A percentile compares a stretch with the other conserved stretches of the same genome.
Evolutionary conservation across 1,140 invertebrate species (phyloP).

Genomic region (Bombus impatiens): DNA sequence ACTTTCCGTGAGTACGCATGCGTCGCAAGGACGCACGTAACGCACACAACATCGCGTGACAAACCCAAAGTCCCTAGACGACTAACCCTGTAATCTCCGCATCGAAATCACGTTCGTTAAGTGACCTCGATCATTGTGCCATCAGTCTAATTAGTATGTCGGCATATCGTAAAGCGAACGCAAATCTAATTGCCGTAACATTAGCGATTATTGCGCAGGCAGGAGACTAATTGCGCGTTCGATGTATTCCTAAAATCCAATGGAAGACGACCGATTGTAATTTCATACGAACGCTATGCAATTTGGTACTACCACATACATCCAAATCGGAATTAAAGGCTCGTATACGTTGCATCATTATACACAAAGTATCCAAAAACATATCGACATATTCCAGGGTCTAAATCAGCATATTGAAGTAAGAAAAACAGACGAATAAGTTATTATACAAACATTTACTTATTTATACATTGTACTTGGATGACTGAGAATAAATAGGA

Average conservation of each 20-base stretch:
- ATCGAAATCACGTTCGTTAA: conserved; percentile 23
- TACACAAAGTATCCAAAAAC: too few relatives aligned
- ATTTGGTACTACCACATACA: neutral
- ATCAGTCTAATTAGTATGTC: conserved; percentile 51
- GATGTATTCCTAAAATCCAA: conserved; percentile 34
- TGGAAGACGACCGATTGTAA: neutral
- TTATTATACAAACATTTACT: too few relatives aligned
- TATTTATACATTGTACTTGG: too few relatives aligned
- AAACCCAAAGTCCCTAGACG: neutral
- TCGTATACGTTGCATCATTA: too few relatives aligned
- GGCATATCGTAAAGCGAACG: conserved; percentile 22
- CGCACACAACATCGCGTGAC: neutral
- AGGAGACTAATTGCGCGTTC: conserved; percentile 19
- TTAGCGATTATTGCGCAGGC: conserved; percentile 34
- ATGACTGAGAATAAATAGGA: too few relatives aligned
- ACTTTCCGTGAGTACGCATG: neutral
- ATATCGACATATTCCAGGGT: too few relatives aligned
- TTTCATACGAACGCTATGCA: neutral
- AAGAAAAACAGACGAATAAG: too few relatives aligned
- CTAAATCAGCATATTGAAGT: too few relatives aligned
- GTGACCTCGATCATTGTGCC: conserved; percentile 44
- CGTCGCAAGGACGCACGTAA: neutral
- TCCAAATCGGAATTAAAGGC: too few relatives aligned
- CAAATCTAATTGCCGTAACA: conserved; percentile 58
- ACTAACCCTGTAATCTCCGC: neutral